Evolutionary conservation across 2,113 vertebrate species (phyloP), one percentile per base, ranked within the genome.

Genomic region (Myrmophylax atrothorax): DNA sequence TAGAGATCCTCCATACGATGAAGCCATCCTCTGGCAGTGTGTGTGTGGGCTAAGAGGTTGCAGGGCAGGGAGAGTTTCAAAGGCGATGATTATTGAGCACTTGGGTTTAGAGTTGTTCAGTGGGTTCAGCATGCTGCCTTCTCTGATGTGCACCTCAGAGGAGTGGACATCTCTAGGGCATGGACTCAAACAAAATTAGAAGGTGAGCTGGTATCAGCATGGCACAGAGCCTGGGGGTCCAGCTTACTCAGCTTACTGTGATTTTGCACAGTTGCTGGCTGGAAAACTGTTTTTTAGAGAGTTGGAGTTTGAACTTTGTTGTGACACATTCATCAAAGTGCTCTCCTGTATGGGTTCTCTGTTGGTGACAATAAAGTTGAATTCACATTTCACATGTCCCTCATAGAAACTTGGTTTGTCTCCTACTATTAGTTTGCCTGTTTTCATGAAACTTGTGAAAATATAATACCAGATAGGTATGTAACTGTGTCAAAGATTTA

Each of bases 401-500:
- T 78, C 28, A 12, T 18, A 87, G 56, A 59, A 93, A 91, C 33
- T 35, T 79, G 60, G 26, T 60, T 91, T 58, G 26, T 78, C 26
- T 82, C 76, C 49, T 14, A 3, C 46, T 84, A 29, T 70, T 47
- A 4, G 5, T 89, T 95, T 84, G 25, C 33, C 22, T 60, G 9
- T 89, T 84, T 93, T 60, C 22, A n/a, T 47, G 20, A 87, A 78
- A 75, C 35, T 56, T 91, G 64, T 78, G 13, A 87, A 90, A 69
- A 44, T 53, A 7, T 44, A 60, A 59, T 83, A 55, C 10, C 56
- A 75, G 60, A 35, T 26, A 50, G 55, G 84, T 33, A 52, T 44
- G 29, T 50, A 75, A 56, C 55, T 3, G 1, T 87, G 52, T 84
- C 56, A 79, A 63, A 91, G 47, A 75, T 78, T 67, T 67, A 81